phyloP scores from a whole-genome alignment of 2,888 invertebrate genomes.

The Diplolepis rosae region DNA sequence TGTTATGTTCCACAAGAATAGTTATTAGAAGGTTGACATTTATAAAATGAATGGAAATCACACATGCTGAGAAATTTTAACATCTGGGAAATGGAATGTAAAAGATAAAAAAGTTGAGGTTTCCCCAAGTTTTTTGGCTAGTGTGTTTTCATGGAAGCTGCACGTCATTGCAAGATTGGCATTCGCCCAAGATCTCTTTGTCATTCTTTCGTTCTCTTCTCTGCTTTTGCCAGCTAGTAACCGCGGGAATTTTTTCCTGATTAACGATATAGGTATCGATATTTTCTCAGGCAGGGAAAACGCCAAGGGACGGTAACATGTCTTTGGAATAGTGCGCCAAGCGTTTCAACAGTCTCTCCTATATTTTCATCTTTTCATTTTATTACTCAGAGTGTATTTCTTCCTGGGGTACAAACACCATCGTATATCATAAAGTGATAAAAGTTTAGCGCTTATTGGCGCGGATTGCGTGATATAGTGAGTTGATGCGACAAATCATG shows the following conservation, averaged over 20 bases:
- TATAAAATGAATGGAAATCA: too few relatives aligned
- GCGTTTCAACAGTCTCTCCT: slow-evolving; percentile 35
- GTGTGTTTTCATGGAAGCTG: slow-evolving; percentile 46
- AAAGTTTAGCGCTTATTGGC: slow-evolving; percentile 50
- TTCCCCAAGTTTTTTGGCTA: not conserved
- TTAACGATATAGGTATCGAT: slow-evolving; percentile 67
- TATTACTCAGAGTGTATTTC: slow-evolving; percentile 42
- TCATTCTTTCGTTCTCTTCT: slow-evolving; percentile 39
- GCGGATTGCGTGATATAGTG: slow-evolving; percentile 27
- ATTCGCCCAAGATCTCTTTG: slow-evolving; percentile 58
- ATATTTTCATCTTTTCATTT: slow-evolving; percentile 36
- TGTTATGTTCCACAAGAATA: too few relatives aligned
- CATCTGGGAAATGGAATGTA: too few relatives aligned
- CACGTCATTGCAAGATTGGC: slow-evolving; percentile 62
- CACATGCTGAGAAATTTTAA: too few relatives aligned
- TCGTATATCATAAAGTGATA: slow-evolving; percentile 46
- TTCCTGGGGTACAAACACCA: slow-evolving; percentile 35
- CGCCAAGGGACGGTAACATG: not conserved
- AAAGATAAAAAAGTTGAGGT: too few relatives aligned
- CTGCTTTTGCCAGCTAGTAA: slow-evolving; percentile 61
- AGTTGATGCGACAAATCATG: slow-evolving; percentile 46
- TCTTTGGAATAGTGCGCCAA: slow-evolving; percentile 35
- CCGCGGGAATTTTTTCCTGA: slow-evolving; percentile 68
- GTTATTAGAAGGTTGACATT: too few relatives aligned
- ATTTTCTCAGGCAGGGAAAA: slow-evolving; percentile 48